A percentile compares a stretch with the other conserved stretches of the same genome.
phyloP scores from a whole-genome alignment of 2,113 vertebrate genomes.

The Meles meles region DNA sequence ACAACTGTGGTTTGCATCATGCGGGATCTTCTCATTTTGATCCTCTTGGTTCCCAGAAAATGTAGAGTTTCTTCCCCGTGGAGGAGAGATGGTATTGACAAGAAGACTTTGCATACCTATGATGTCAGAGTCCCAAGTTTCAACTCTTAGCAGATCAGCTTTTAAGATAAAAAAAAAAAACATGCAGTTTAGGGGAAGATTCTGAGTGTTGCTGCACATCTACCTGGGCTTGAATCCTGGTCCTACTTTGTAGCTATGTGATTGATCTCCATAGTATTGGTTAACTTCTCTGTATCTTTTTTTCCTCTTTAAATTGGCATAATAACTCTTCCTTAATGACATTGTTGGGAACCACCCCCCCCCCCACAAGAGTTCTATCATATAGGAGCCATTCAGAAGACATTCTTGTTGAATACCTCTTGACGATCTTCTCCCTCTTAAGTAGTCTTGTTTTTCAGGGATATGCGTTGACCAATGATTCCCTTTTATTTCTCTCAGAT shows the following conservation, averaged over 20 bases:
- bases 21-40: conserved; percentile 7
- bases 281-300: background rate
- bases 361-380: background rate
- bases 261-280: background rate
- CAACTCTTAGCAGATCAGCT: background rate
- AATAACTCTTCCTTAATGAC: background rate
- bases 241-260: background rate
- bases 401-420: background rate
- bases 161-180: background rate
- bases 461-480: background rate
- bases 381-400: background rate
- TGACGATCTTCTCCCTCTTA: background rate
- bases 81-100: background rate
- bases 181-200: background rate
- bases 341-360: background rate
- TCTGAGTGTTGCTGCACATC: background rate
- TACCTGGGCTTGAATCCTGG: background rate
- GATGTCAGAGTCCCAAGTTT: conserved; percentile 23
- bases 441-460: background rate
- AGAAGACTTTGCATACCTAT: background rate
- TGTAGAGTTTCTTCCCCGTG: background rate
- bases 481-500: background rate
- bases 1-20: conserved; percentile 38
- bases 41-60: conserved; percentile 42
- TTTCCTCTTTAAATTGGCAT: background rate